Evolutionary conservation across 37 sponge, comb jelly and placozoan species (phyloP), one percentile per base, ranked within the genome.

Genomic region (Haliclona indistincta): DNA sequence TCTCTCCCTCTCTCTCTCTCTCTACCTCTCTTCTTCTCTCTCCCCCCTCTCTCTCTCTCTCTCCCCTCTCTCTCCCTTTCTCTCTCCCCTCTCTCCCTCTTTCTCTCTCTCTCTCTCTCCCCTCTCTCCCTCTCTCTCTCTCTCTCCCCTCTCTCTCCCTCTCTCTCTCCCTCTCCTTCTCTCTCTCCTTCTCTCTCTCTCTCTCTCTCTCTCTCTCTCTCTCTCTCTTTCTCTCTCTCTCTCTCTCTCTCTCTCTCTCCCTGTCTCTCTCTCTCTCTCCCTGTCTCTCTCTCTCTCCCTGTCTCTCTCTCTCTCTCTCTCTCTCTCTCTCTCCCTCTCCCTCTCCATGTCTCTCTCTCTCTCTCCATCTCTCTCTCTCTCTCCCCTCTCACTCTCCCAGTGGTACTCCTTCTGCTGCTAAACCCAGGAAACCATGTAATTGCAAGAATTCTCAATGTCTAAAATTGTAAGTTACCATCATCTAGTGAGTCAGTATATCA

Each of bases 361-460:
- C n/a, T n/a, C n/a, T n/a, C n/a, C n/a, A n/a, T n/a, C n/a, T n/a
- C n/a, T n/a, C n/a, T n/a, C n/a, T n/a, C n/a, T n/a, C n/a, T n/a
- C n/a, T n/a, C n/a, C n/a, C n/a, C n/a, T n/a, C n/a, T n/a, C n/a
- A 3, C 56, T 2, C 5, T 49, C 53, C 17, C 17, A 13, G 76
- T 40, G 52, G 32, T 5, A 47, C 67, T 33, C 70, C 68, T 38
- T 74, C 76, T 22, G 56, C 90, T 47, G 81, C 53, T 63, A 93
- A 91, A 55, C 89, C 96, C 8, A 91, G 95, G 55, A 93, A 94
- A 71, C 93, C 93, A 19, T 97, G 97, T 76, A 93, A 97, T 80
- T 97, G 97, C 67, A 87, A 91, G 35, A 90, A 89, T 63, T 97
- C 97, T 17, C 87, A 89, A 63, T 97, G 97, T 76, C 78, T 97